These are phyloP conservation scores for Dascillus cervinus DNA, from an alignment of 2,888 invertebrate species.

Conservation along the genomic window DNA sequence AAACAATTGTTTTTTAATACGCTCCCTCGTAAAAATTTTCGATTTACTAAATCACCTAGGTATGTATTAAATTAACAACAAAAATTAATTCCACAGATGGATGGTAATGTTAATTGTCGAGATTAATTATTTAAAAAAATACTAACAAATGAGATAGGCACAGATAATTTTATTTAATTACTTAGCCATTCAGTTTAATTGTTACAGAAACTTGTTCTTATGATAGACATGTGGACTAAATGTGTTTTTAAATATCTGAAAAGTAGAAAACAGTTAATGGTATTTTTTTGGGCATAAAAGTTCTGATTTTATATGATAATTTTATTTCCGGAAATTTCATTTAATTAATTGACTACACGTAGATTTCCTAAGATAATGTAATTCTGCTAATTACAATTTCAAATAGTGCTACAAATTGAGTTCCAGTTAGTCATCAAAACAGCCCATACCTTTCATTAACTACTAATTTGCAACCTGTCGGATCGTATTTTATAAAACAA, in stretches of 20 bases:
- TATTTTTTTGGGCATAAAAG: constrained; percentile 2
- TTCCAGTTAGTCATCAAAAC: too few species aligned
- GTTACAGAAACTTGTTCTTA: constrained; percentile 6
- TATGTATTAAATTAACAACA: too few species aligned
- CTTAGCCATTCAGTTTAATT: constrained; percentile 9
- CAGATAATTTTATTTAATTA: constrained; percentile 9
- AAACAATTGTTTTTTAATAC: too few species aligned
- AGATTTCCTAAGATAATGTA: background rate
- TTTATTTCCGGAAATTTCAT: background rate
- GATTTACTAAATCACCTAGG: too few species aligned
- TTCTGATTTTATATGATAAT: constrained; percentile 3
- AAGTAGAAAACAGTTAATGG: background rate
- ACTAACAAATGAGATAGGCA: constrained; percentile 1
- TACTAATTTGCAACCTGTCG: background rate
- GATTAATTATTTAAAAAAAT: background rate
- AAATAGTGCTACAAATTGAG: too few species aligned
- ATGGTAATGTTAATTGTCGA: too few species aligned
- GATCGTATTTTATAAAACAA: background rate
- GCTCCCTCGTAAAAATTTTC: too few species aligned
- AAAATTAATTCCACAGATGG: too few species aligned
- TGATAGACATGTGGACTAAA: constrained; percentile 11
- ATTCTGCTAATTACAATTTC: background rate
- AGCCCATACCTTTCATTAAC: too few species aligned
- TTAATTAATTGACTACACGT: background rate
- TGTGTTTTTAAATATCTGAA: constrained; percentile 10